Conservation (phyloP, 2,888 invertebrate species). For the Oasisia sp. region DNA sequence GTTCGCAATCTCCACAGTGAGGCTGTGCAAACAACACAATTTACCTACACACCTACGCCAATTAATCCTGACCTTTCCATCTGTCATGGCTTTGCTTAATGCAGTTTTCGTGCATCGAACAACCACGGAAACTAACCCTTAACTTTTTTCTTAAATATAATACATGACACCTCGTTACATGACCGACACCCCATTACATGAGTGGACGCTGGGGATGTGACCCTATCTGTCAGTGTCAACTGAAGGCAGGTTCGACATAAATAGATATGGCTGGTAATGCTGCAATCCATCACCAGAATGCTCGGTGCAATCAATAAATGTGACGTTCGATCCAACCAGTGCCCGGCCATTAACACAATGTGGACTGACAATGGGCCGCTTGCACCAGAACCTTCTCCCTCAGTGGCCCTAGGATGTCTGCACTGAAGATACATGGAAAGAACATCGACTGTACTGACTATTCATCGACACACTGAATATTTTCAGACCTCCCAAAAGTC, state of each 20-base stretch:
- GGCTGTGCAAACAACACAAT: not conserved
- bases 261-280: not conserved
- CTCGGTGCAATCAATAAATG: not conserved
- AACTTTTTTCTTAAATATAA: not conserved
- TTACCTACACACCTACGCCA: not conserved
- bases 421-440: no score
- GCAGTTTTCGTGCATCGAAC: not conserved
- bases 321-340: not conserved
- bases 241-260: not conserved
- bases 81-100: not conserved
- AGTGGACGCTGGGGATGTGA: not conserved
- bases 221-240: not conserved
- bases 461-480: no score
- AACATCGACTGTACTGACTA: no score
- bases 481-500: no score
- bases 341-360: no score
- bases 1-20: not conserved
- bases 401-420: no score
- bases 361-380: no score
- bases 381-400: not conserved
- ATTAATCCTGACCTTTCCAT: not conserved
- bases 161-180: not conserved
- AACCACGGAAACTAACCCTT: not conserved
- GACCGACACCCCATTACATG: not conserved
- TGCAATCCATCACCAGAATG: not conserved